A percentile compares a stretch with the other conserved stretches of the same genome.
These are phyloP conservation scores for Camponotus floridanus DNA, from an alignment of 1,140 invertebrate species.

Conservation along the genomic window DNA sequence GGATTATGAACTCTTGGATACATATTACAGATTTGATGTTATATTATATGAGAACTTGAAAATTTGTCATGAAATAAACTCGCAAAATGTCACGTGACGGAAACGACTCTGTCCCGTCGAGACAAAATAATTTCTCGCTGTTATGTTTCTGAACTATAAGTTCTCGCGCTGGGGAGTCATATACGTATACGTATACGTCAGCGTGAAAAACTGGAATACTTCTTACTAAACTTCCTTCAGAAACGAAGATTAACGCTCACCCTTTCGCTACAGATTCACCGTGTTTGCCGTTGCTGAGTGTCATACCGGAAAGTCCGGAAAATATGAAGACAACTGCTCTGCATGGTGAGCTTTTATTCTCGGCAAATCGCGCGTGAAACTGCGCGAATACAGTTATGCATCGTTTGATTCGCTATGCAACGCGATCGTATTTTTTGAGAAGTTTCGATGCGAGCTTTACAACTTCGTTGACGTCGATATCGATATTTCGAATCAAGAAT, in stretches of 20 bases:
- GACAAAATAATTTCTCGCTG: constrained; percentile 61
- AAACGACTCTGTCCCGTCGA: constrained; percentile 41
- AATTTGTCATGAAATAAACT: constrained; percentile 36
- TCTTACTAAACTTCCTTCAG: constrained; percentile 63
- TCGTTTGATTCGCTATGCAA: background rate
- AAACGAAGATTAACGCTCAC: constrained; percentile 73
- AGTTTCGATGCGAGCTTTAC: background rate
- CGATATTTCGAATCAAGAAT: constrained; percentile 33
- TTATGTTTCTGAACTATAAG: constrained; percentile 50
- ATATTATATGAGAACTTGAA: background rate
- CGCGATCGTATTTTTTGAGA: constrained; percentile 19
- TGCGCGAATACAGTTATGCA: constrained; percentile 19
- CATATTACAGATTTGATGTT: background rate
- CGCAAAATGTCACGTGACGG: constrained; percentile 28
- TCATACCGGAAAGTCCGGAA: constrained; percentile 54
- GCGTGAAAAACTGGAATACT: constrained; percentile 67
- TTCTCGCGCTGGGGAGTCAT: constrained; percentile 45
- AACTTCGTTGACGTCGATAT: background rate
- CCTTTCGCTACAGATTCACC: constrained; percentile 61
- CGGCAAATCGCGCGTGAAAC: constrained; percentile 61
- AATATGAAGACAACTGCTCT: constrained; percentile 69
- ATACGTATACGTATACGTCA: constrained; percentile 63
- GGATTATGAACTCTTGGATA: background rate
- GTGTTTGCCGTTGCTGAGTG: constrained; percentile 40
- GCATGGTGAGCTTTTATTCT: constrained; percentile 63